Evolutionary conservation across 2,113 vertebrate genomes (phyloP).

Genomic region (Actenoides hombroni): DNA sequence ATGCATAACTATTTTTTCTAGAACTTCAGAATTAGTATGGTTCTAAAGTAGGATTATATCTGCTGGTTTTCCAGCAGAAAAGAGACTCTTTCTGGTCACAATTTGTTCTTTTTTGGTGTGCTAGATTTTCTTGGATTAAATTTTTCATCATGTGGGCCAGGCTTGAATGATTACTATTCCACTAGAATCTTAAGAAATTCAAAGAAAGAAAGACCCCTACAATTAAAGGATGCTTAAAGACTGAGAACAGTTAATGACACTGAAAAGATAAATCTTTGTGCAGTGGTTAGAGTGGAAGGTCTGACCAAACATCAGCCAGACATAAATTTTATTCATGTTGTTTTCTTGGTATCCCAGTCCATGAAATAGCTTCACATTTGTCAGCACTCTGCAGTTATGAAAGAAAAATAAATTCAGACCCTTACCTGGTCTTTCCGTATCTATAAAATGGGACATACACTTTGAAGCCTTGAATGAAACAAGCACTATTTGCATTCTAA

Average conservation of each 20-base stretch:
- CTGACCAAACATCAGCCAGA: background rate
- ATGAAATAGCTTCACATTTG: background rate
- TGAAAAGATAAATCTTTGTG: background rate
- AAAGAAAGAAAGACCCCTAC: background rate
- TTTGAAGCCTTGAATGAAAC: background rate
- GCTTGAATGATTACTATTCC: background rate
- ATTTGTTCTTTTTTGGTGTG: background rate
- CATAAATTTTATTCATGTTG: background rate
- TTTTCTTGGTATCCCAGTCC: background rate
- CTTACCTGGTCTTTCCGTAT: background rate
- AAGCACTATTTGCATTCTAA: background rate
- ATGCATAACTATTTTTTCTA: background rate
- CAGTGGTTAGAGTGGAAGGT: background rate
- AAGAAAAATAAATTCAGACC: background rate
- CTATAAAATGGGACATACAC: background rate
- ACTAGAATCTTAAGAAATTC: background rate
- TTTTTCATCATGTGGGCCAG: background rate
- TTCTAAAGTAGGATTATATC: background rate
- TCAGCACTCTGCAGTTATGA: background rate
- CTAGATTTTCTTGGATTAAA: background rate
- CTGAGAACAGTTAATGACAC: background rate
- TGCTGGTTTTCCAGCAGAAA: background rate
- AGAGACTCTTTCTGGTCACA: background rate
- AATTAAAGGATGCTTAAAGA: background rate
- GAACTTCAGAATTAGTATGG: background rate